Conservation (phyloP, 37 sponge, comb jelly and placozoan genomes). For the Aplysina aerophoba region DNA sequence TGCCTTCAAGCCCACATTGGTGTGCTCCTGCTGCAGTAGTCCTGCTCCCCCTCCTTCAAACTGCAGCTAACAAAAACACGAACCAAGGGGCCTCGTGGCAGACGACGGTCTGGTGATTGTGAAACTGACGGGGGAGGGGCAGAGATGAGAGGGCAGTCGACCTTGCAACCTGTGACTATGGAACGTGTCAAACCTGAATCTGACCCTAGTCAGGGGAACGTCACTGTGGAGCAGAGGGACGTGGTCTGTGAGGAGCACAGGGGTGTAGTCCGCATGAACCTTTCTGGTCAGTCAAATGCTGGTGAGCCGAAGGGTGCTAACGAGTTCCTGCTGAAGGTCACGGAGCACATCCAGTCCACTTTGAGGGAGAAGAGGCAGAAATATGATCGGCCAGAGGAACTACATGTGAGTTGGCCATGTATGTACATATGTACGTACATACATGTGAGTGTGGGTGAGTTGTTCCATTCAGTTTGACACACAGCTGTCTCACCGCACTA, state of each 20-base stretch:
- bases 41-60: not conserved
- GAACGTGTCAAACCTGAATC: no score
- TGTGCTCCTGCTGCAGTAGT: no score
- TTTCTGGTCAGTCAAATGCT: not conserved
- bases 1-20: no score
- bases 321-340: not conserved
- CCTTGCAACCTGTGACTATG: no score
- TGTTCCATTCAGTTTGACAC: not conserved
- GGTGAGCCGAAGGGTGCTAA: not conserved
- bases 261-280: not conserved
- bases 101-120: not conserved
- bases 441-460: not conserved
- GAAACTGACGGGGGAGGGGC: no score
- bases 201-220: no score
- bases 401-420: constrained; percentile 21
- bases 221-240: no score
- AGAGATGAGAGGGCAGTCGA: no score
- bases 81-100: not conserved
- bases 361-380: constrained; percentile 56
- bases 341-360: constrained; percentile 19
- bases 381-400: constrained; percentile 59
- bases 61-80: not conserved
- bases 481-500: not conserved
- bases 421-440: not conserved
- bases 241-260: not conserved